phyloP scores from a whole-genome alignment of 1,140 invertebrate species.

The Polypedilum pembai region DNA sequence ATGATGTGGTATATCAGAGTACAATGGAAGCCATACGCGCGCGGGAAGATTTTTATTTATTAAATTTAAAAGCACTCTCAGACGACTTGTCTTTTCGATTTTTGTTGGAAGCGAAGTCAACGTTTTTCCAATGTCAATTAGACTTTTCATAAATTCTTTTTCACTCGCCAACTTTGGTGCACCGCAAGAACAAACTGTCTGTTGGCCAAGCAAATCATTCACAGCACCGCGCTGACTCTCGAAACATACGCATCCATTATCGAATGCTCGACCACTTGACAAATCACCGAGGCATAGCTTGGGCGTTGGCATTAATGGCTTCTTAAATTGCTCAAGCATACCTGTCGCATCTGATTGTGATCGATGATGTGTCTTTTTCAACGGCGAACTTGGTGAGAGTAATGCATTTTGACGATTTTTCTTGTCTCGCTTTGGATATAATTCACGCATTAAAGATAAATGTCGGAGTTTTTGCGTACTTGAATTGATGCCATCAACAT shows the following conservation, averaged over 20 bases:
- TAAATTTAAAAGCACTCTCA: conserved; percentile 85
- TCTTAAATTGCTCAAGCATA: conserved; percentile 39
- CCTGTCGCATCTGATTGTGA: conserved; percentile 86
- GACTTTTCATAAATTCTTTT: conserved; percentile 76
- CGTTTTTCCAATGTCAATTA: conserved; percentile 86
- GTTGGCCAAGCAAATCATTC: conserved; percentile 63
- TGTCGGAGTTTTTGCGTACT: conserved; percentile 41
- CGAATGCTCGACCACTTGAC: conserved; percentile 87
- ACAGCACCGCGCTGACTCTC: conserved; percentile 55
- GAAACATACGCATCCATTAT: conserved; percentile 86
- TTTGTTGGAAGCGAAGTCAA: conserved; percentile 87
- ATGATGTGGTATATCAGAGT: conserved; percentile 87
- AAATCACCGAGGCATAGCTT: conserved; percentile 80
- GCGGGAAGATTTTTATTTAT: conserved; percentile 96
- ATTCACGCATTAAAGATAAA: conserved; percentile 45
- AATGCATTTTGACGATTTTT: conserved; percentile 48
- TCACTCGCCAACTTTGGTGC: conserved; percentile 76
- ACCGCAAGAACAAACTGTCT: conserved; percentile 65
- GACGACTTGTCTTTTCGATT: conserved; percentile 80
- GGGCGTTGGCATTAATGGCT: conserved; percentile 45
- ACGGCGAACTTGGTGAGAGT: conserved; percentile 30
- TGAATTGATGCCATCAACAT: conserved; percentile 37
- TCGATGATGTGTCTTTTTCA: conserved; percentile 52
- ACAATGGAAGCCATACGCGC: conserved; percentile 92
- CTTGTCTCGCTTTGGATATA: conserved; percentile 40